These are phyloP conservation scores for Zele albiditarsus DNA, from an alignment of 2,888 invertebrate genomes.

Conservation along the genomic window DNA sequence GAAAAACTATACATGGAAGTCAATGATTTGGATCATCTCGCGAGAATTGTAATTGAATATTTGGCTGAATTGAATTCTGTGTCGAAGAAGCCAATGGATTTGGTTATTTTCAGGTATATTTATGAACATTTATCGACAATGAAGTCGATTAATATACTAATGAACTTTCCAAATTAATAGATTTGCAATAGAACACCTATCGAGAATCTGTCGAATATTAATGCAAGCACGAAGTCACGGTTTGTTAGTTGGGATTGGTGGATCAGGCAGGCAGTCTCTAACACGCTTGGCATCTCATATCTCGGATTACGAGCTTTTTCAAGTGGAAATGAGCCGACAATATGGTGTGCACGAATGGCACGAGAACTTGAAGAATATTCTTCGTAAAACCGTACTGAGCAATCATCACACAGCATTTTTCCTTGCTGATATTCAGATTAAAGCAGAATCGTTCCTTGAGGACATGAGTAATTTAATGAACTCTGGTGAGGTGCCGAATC, in stretches of 20 bases:
- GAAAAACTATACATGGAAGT: constrained; percentile 87
- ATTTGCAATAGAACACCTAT: constrained; percentile 95
- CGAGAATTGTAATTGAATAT: constrained; percentile 87
- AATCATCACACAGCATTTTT: constrained; percentile 92
- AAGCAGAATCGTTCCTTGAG: constrained; percentile 94
- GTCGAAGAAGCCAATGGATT: constrained; percentile 96
- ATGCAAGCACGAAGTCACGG: constrained; percentile 94
- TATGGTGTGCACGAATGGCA: constrained; percentile 92
- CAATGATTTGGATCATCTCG: constrained; percentile 84
- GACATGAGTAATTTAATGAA: constrained; percentile 94
- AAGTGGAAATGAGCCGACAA: constrained; percentile 92
- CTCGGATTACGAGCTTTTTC: constrained; percentile 92
- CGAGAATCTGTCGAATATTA: constrained; percentile 90
- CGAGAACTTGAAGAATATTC: constrained; percentile 89
- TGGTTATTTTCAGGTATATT: constrained; percentile 87
- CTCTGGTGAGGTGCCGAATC: constrained; percentile 94
- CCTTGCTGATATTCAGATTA: constrained; percentile 94
- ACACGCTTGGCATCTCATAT: constrained; percentile 92
- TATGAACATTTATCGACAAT: not conserved
- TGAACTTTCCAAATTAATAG: constrained; percentile 72
- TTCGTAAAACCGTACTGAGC: constrained; percentile 86
- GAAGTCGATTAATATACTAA: not conserved
- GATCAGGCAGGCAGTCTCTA: constrained; percentile 93
- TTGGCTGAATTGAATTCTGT: constrained; percentile 94
- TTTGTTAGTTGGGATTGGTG: constrained; percentile 91